Base-by-base conservation (phyloP, 2,113 vertebrate species). In the Cyprinus carpio region DNA sequence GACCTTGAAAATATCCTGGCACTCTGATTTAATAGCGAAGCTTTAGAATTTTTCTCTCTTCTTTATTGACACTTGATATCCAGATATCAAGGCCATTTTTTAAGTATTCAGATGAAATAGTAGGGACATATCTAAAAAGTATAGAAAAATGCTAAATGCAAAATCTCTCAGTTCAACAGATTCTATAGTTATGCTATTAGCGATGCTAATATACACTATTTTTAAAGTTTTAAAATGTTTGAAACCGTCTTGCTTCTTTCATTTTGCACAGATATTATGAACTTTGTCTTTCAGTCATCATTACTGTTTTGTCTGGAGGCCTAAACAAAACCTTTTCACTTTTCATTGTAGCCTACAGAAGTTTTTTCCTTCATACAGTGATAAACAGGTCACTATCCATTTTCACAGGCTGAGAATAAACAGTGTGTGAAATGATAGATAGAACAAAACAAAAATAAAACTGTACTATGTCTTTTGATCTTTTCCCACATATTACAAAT, bases 1-100 rank as follows among this genome's bases (percentile, higher is more conserved):
- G 74, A 75, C 37, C 51, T 83, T 62, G 82, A 75, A 83, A 83
- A 75, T 83, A 58, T 83, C 37, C 25, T 62, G 25, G 37, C 71
- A 69, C 62, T 60, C 18, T 6, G 34, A 71, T 83, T 74, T 46
- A 43, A 75, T 83, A 60, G 31, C 34, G 60, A 43, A 29, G 31
- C 60, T 83, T 71, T 25, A 56, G 18, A 43, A 27, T 58, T 64
- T 6, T 40, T 62, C 6, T 31, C 29, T 34, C 20, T 20, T 81
- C 20, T 43, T 43, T 62, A 27, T 9, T 83, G 54, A 62, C 82
- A 83, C 75, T 72, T 82, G 40, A 13, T 20, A 43, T 71, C 25
- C 60, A 75, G 43, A 46, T 60, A 46, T 60, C 54, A 75, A 43
- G 16, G 5, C 54, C 49, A 84, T 49, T 83, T 40, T 34, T 37